Percentiles rank a stretch among this genome's conserved stretches.
These are phyloP conservation scores for Hipposideros larvatus DNA, from an alignment of 2,797 vertebrate species.

Conservation along the genomic window DNA sequence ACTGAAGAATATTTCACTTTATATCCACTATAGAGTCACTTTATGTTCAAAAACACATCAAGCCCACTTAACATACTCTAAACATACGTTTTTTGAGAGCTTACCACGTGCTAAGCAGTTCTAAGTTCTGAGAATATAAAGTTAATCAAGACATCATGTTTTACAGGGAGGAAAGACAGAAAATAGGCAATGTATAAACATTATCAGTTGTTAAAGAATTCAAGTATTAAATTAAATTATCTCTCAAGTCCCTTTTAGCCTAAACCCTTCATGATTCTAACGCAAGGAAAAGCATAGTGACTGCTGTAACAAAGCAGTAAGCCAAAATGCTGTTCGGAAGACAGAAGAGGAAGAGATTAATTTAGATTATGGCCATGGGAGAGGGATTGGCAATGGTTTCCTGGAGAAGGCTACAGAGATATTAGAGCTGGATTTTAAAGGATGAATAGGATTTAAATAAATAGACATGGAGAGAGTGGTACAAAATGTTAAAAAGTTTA, in stretches of 20 bases:
- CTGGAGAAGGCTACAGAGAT: neutral
- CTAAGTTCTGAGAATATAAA: neutral
- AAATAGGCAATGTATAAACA: neutral
- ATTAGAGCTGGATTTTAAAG: neutral
- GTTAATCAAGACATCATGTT: neutral
- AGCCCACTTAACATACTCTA: neutral
- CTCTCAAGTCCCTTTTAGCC: conserved; percentile 52
- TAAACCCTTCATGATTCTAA: conserved; percentile 49
- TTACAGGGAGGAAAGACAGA: neutral
- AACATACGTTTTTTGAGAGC: neutral
- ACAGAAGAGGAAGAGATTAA: conserved; percentile 40
- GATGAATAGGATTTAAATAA: neutral
- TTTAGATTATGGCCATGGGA: neutral
- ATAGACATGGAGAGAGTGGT: neutral
- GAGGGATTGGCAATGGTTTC: neutral
- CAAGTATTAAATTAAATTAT: conserved; percentile 43
- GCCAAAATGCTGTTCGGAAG: conserved; percentile 14
- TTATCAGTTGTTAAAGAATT: conserved; percentile 33
- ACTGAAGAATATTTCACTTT: neutral
- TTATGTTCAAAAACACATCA: neutral
- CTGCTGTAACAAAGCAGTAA: neutral
- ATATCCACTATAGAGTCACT: neutral
- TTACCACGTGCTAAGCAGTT: neutral
- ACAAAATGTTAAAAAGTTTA: neutral
- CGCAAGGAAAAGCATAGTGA: neutral